Base-by-base conservation (phyloP, 1,140 invertebrate species). In the Drosophila aff. region DNA sequence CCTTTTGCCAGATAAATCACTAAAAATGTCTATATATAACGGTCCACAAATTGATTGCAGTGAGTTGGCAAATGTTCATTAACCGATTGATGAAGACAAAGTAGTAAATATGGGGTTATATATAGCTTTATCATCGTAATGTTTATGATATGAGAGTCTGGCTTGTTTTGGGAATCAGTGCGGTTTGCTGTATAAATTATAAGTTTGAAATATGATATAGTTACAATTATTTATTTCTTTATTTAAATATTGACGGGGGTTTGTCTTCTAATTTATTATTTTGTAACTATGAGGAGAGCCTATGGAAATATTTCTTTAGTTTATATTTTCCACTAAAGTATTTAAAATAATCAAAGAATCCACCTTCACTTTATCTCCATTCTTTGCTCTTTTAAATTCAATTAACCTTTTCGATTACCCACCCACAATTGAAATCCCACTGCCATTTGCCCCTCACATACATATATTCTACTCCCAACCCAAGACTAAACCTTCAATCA, bases 21-120 rank as follows among this genome's bases (percentile, higher is more conserved):
- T 26, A 71, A 50, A 72, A 71, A 71, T 59, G 69, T 73, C 52
- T 71, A 71, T 73, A 73, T 71, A 73, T 71, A 73, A 73, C 68
- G 69, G 67, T 18, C 49, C 21, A 2, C 10, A 73, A 69, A 73
- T 73, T 50, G 53, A 73, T 73, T 41, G 67, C 44, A 49, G 23
- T 72, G 69, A 60, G 41, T 50, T 50, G 41, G 52, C 52, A 50
- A 72, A 43, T 72, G 31, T 72, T 52, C 69, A 73, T 72, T 73
- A 60, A 26, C 44, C 16, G 38, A 52, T 72, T 47, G 67, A 73
- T 73, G 53, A 72, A 52, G 69, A 73, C 31, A 40, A 58, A 73
- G 53, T 55, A 64, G 16, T 38, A 53, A 18, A 21, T 67, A n/a
- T 67, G 4, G 31, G 18, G 11, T 36, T 21, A 36, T 18, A 33